phyloP scores from a whole-genome alignment of 2,888 invertebrate species.

The Andrena marginata region DNA sequence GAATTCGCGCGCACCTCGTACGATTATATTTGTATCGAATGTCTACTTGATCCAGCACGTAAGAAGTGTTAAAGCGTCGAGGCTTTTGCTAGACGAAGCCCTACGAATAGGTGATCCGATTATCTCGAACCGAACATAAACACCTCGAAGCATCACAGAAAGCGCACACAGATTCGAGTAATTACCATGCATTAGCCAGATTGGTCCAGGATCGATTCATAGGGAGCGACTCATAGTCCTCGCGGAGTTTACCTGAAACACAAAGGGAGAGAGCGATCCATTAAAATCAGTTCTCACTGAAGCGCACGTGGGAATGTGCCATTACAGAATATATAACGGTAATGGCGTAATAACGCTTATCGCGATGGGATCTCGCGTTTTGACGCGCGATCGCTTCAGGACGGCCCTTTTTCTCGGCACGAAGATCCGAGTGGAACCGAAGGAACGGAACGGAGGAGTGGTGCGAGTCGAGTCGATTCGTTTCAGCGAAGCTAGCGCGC shows the following conservation, averaged over 20 bases:
- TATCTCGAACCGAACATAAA: not conserved
- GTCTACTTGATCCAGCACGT: no score
- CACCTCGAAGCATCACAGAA: not conserved
- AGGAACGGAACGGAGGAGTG: conserved; percentile 29
- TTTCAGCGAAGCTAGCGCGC: not conserved
- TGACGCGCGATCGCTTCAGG: not conserved
- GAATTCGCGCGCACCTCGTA: no score
- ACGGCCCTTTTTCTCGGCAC: not conserved
- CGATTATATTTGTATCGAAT: no score
- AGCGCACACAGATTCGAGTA: not conserved
- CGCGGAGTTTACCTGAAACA: conserved; percentile 61
- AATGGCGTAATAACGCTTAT: not conserved
- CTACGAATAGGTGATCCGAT: not conserved
- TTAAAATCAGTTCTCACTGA: conserved; percentile 41
- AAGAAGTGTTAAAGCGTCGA: no score
- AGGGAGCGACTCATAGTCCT: conserved; percentile 26
- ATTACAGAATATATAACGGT: conserved; percentile 10
- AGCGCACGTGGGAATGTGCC: conserved; percentile 28
- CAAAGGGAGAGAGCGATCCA: conserved; percentile 42
- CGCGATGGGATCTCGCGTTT: not conserved
- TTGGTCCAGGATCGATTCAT: conserved; percentile 18
- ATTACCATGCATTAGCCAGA: conserved; percentile 33
- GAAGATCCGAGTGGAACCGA: not conserved
- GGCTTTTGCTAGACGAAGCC: no score
- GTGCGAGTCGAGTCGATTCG: conserved; percentile 43